Percentiles rank a stretch among this genome's conserved stretches.
Evolutionary conservation across 2,113 vertebrate genomes (phyloP).

Genomic region (Cynocephalus volans): DNA sequence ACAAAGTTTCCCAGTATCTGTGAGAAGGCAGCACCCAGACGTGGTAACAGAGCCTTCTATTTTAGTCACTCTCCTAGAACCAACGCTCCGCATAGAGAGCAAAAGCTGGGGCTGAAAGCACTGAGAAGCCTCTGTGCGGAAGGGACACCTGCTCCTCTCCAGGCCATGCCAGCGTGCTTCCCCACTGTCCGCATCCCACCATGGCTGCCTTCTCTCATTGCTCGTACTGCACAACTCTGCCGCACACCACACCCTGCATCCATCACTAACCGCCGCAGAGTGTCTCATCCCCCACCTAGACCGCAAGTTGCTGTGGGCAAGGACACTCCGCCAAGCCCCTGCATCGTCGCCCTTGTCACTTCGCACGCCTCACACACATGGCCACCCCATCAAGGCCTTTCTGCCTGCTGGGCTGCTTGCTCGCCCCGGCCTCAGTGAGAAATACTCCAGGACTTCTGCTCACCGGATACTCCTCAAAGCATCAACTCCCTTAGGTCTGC

Average conservation of each 20-base stretch:
- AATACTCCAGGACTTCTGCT: not conserved
- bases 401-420: too few species aligned
- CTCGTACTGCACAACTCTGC: not conserved
- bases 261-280: not conserved
- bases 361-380: not conserved
- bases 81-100: not conserved
- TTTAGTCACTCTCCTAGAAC: not conserved
- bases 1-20: constrained; percentile 33
- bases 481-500: not conserved
- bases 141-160: not conserved
- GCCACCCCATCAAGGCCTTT: not conserved
- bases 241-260: not conserved
- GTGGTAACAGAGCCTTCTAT: not conserved
- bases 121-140: accelerated
- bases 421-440: not conserved
- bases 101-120: not conserved
- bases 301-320: not conserved
- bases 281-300: too few species aligned
- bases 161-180: too few species aligned
- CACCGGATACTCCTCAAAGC: not conserved
- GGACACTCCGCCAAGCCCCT: too few species aligned
- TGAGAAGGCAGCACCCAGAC: not conserved
- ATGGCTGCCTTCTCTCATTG: not conserved
- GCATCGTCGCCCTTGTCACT: not conserved
- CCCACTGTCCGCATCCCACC: too few species aligned